Percentiles rank a stretch among this genome's conserved stretches.
phyloP scores from a whole-genome alignment of 2,888 invertebrate genomes.

The Antheraea assamensis region DNA sequence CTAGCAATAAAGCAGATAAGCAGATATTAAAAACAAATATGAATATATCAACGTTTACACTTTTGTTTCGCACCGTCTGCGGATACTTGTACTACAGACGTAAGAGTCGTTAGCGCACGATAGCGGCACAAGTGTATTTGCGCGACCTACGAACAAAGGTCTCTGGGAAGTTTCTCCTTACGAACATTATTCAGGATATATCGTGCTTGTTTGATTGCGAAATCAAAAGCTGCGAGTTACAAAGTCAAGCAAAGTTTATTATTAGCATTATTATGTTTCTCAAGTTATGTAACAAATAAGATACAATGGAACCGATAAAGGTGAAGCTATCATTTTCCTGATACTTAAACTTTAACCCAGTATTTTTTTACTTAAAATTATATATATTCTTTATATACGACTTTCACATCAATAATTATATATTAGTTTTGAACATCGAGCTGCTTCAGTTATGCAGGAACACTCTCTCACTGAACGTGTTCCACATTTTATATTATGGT shows the following conservation, averaged over 20 bases:
- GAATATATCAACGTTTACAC: constrained; percentile 23
- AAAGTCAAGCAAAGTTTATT: constrained; percentile 14
- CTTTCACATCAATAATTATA: no score
- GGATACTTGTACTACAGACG: constrained; percentile 38
- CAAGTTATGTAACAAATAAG: neutral
- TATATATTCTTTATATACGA: neutral
- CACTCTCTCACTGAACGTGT: no score
- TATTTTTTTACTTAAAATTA: neutral
- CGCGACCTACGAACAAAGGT: constrained; percentile 39
- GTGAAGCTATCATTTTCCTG: neutral
- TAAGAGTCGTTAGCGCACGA: constrained; percentile 44
- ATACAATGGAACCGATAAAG: neutral
- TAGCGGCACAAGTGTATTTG: constrained; percentile 41
- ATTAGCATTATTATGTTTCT: neutral
- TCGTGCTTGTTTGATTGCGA: constrained; percentile 40
- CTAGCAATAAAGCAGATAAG: neutral
- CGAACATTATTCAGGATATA: constrained; percentile 30
- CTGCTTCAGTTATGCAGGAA: no score
- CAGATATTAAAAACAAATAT: neutral
- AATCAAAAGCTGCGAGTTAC: constrained; percentile 32
- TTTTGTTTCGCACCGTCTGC: constrained; percentile 27
- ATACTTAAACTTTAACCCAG: neutral
- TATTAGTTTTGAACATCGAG: no score
- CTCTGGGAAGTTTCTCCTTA: constrained; percentile 36
- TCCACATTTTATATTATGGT: no score